A percentile compares a stretch with the other conserved stretches of the same genome.
phyloP scores from a whole-genome alignment of 2,797 vertebrate species.

The Eulemur mongoz region DNA sequence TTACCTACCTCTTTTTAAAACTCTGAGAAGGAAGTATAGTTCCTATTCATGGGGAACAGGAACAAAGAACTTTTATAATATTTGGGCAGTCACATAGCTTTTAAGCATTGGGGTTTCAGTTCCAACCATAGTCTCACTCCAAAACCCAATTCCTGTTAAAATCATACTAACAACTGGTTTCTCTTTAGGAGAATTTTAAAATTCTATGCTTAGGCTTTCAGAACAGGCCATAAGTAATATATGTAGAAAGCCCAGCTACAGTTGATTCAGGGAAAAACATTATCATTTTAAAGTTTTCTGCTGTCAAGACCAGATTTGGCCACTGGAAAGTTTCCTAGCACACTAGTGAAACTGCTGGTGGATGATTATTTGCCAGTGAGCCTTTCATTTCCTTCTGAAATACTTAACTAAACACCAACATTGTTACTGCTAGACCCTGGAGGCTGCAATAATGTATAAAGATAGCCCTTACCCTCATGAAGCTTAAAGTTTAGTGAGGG shows the following conservation, averaged over 20 bases:
- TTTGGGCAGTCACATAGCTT: background rate
- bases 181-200: background rate
- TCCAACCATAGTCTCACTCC: background rate
- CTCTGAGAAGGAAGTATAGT: background rate
- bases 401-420: background rate
- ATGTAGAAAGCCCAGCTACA: background rate
- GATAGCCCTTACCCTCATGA: background rate
- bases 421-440: background rate
- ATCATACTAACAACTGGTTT: background rate
- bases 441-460: background rate
- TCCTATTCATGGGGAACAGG: background rate
- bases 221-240: background rate
- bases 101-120: background rate
- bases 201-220: background rate
- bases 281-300: background rate
- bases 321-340: background rate
- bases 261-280: background rate
- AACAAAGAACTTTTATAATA: background rate
- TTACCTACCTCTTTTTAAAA: background rate
- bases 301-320: background rate
- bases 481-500: background rate
- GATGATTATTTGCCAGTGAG: background rate
- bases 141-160: background rate
- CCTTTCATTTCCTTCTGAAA: background rate
- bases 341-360: background rate